phyloP scores from a whole-genome alignment of 2,888 invertebrate species.

The Acronicta aceris region DNA sequence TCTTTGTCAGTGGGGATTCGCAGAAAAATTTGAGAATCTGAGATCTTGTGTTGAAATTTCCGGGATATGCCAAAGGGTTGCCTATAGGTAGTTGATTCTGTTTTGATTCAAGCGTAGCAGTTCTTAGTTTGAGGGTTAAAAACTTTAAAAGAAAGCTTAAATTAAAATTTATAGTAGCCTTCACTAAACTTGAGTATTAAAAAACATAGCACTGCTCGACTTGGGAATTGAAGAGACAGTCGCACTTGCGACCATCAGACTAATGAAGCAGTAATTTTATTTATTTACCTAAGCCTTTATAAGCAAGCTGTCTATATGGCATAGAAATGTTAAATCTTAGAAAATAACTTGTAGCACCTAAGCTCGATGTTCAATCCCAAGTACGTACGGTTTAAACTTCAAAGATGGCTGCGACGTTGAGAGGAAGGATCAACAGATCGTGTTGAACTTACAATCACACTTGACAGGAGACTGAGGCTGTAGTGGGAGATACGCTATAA shows the following conservation, averaged over 20 bases:
- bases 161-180: too few relatives aligned
- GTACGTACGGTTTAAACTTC: conserved; percentile 7
- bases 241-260: too few relatives aligned
- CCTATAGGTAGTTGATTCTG: too few relatives aligned
- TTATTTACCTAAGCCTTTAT: neutral
- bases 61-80: too few relatives aligned
- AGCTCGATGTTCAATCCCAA: conserved; percentile 6
- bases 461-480: conserved; percentile 10
- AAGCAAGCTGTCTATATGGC: neutral
- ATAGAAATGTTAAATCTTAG: neutral
- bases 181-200: too few relatives aligned
- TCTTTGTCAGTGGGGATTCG: conserved; percentile 34
- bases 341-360: neutral
- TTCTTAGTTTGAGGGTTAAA: too few relatives aligned
- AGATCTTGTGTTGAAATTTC: too few relatives aligned
- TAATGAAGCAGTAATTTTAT: too few relatives aligned
- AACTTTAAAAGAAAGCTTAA: too few relatives aligned
- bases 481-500: conserved; percentile 10
- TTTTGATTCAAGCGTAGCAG: too few relatives aligned
- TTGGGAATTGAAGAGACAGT: too few relatives aligned
- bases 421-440: conserved; percentile 37
- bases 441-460: conserved; percentile 45
- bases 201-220: too few relatives aligned
- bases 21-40: conserved; percentile 8
- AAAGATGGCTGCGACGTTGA: conserved; percentile 29